Evolutionary conservation across 2,113 vertebrate species (phyloP).

Genomic region (Platysternon megacephalum): DNA sequence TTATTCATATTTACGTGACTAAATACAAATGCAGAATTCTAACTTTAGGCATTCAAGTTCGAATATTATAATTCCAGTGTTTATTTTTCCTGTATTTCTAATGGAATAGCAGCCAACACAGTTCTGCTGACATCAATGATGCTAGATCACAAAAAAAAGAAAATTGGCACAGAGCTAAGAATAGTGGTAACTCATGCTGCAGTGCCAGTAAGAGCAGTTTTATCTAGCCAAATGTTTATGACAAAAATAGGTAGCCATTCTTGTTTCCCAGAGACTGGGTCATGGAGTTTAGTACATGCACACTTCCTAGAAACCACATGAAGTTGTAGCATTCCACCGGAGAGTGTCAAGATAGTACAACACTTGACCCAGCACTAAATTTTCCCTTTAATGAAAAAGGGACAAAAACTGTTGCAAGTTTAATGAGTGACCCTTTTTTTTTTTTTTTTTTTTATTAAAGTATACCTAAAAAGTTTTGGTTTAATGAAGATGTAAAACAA

Average conservation of each 20-base stretch:
- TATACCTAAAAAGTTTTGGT: not conserved
- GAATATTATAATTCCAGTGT: not conserved
- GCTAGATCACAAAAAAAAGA: not conserved
- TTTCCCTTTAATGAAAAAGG: not conserved
- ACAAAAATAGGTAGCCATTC: not conserved
- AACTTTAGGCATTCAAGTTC: not conserved
- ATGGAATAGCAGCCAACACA: not conserved
- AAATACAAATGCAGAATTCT: not conserved
- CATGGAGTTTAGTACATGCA: not conserved
- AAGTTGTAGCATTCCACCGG: not conserved
- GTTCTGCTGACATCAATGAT: not conserved
- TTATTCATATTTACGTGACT: too few relatives aligned
- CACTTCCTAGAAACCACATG: not conserved
- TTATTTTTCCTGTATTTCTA: not conserved
- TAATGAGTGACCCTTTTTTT: not conserved
- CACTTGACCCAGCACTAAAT: not conserved
- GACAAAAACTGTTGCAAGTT: not conserved
- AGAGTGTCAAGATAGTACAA: rapidly evolving
- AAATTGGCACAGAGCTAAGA: not conserved
- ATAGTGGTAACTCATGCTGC: not conserved
- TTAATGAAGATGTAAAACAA: not conserved
- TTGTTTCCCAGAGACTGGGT: not conserved
- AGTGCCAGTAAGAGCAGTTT: not conserved
- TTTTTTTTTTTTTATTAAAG: not conserved
- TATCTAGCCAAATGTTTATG: not conserved